These are phyloP conservation scores for Ceratina japonica DNA, from an alignment of 1,140 invertebrate species.

Conservation along the genomic window DNA sequence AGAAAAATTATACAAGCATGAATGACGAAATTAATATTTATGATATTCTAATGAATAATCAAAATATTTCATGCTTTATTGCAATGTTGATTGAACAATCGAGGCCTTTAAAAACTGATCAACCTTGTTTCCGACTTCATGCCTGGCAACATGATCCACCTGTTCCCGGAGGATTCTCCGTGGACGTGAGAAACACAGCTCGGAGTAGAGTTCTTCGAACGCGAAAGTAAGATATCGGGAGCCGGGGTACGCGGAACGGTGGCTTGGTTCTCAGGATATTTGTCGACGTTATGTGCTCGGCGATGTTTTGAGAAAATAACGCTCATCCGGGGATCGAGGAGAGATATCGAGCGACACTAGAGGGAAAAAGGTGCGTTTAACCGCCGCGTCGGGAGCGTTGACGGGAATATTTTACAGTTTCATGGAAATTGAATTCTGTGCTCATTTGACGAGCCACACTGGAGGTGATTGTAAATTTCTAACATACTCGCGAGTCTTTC, in stretches of 20 bases:
- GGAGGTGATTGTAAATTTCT: constrained; percentile 4
- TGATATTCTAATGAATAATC: too few relatives aligned
- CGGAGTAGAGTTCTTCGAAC: neutral
- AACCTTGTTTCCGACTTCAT: too few relatives aligned
- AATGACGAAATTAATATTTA: too few relatives aligned
- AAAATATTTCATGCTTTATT: too few relatives aligned
- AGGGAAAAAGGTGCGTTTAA: neutral
- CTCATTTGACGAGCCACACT: constrained; percentile 11
- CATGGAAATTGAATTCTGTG: constrained; percentile 12
- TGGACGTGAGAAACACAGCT: neutral
- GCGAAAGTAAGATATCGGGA: neutral
- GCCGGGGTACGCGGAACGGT: too few relatives aligned
- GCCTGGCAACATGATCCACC: too few relatives aligned
- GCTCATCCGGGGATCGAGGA: neutral
- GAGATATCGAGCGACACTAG: neutral
- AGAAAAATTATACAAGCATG: too few relatives aligned
- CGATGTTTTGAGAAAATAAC: neutral
- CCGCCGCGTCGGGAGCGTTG: neutral
- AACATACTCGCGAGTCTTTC: neutral
- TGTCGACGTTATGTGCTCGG: neutral
- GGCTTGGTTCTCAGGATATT: neutral
- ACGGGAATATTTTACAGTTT: constrained; percentile 6
- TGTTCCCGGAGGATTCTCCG: too few relatives aligned
- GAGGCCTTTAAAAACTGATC: too few relatives aligned
- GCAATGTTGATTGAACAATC: too few relatives aligned